These are phyloP conservation scores for Andrena bucephala DNA, from an alignment of 2,888 invertebrate species.

Conservation along the genomic window DNA sequence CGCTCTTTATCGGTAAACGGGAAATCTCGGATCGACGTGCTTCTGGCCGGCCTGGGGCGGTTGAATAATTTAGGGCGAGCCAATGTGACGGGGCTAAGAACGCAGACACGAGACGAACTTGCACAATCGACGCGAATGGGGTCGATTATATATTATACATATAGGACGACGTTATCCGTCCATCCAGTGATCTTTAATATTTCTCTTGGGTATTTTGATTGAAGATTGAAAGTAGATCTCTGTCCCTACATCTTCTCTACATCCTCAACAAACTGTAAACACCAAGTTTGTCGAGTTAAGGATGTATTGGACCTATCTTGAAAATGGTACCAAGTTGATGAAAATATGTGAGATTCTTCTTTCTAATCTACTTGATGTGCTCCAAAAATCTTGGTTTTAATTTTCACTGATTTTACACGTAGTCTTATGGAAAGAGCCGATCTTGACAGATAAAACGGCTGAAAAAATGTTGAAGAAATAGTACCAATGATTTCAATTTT, in stretches of 20 bases:
- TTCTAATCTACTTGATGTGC: no score
- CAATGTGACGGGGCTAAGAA: background rate
- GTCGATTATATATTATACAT: background rate
- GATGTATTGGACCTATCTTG: no score
- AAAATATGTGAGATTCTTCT: no score
- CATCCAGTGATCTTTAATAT: background rate
- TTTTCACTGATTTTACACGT: no score
- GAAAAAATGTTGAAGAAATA: no score
- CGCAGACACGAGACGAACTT: background rate
- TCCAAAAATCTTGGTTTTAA: no score
- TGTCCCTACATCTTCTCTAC: background rate
- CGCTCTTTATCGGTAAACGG: conserved; percentile 40
- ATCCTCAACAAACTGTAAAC: background rate
- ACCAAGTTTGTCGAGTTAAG: no score
- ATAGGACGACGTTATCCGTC: background rate
- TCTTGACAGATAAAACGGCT: no score
- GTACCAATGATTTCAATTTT: no score
- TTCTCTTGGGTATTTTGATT: background rate
- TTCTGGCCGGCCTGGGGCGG: background rate
- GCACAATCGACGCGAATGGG: background rate
- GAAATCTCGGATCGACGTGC: conserved; percentile 21
- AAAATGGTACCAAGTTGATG: no score
- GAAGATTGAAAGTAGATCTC: background rate
- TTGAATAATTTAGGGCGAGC: conserved; percentile 30
- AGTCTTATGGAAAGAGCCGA: no score